phyloP scores from a whole-genome alignment of 2,888 invertebrate species.

The Syrphus vitripennis region DNA sequence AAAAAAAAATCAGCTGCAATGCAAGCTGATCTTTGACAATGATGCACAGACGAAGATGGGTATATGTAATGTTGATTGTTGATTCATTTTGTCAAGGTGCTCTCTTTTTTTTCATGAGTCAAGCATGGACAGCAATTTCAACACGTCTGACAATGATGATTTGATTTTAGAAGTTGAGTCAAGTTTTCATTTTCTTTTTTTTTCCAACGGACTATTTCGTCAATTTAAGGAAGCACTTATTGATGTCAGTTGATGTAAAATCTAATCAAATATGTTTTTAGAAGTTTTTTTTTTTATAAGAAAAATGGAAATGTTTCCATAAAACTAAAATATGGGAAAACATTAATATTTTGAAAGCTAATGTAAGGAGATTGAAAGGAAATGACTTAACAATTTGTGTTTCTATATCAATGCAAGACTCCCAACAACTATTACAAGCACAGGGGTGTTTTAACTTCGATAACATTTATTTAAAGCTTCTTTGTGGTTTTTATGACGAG shows the following conservation, averaged over 20 bases:
- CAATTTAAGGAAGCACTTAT: not conserved
- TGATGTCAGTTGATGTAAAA: not conserved
- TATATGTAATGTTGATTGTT: not conserved
- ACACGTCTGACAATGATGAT: slow-evolving; percentile 29
- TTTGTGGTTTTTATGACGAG: no score
- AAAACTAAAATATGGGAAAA: no score
- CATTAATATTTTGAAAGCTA: no score
- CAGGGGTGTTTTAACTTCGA: not conserved
- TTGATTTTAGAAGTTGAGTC: slow-evolving; percentile 42
- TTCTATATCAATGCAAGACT: no score
- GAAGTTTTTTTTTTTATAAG: not conserved
- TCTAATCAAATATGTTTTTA: not conserved
- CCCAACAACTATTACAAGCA: not conserved
- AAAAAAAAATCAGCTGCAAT: slow-evolving; percentile 13
- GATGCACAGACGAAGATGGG: not conserved
- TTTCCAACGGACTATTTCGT: not conserved
- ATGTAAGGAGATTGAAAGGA: no score
- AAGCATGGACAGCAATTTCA: slow-evolving; percentile 28
- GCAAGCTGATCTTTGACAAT: slow-evolving; percentile 14
- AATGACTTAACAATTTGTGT: no score
- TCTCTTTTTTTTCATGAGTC: not conserved
- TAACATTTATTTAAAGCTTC: not conserved
- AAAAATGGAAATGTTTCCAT: no score
- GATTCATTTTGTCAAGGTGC: not conserved
- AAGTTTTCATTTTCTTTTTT: not conserved